These are phyloP conservation scores for Mormyrops boulengeri DNA, from an alignment of 2,797 vertebrate genomes.

Conservation along the genomic window DNA sequence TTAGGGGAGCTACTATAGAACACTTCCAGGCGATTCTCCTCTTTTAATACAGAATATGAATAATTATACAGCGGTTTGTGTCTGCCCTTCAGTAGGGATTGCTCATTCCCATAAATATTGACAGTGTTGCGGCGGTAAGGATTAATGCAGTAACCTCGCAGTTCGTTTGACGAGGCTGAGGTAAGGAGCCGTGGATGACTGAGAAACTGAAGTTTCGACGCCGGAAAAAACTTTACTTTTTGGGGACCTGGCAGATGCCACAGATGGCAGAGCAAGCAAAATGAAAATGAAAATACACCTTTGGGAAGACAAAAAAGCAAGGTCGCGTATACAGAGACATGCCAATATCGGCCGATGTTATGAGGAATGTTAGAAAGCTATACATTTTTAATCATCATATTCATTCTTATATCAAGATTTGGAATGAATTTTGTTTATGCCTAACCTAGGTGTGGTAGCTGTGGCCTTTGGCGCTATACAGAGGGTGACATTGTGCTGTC, in stretches of 20 bases:
- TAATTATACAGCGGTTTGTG: conserved; percentile 14
- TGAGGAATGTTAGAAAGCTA: conserved; percentile 17
- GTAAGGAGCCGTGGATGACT: background rate
- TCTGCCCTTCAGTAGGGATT: conserved; percentile 53
- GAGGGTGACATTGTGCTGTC: conserved; percentile 4
- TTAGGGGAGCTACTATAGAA: conserved; percentile 56
- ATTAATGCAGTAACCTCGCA: conserved; percentile 38
- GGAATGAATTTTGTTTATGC: conserved; percentile 3
- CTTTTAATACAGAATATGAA: conserved; percentile 58
- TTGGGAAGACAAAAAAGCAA: background rate
- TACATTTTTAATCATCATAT: conserved; percentile 11
- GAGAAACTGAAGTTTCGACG: background rate
- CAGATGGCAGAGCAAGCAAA: conserved; percentile 27
- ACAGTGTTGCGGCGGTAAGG: conserved; percentile 60
- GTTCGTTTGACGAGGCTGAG: background rate
- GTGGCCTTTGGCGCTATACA: background rate
- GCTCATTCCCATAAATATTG: conserved; percentile 64
- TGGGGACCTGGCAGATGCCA: conserved; percentile 18
- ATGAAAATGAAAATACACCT: conserved; percentile 18
- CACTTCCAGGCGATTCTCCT: conserved; percentile 64
- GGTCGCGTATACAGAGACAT: conserved; percentile 1
- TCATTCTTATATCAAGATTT: conserved; percentile 14
- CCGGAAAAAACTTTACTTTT: background rate
- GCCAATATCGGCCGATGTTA: conserved; percentile 1
- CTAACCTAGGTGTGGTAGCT: background rate